Evolutionary conservation across 2,888 invertebrate species (phyloP).

Genomic region (Agriopis aurantiaria): DNA sequence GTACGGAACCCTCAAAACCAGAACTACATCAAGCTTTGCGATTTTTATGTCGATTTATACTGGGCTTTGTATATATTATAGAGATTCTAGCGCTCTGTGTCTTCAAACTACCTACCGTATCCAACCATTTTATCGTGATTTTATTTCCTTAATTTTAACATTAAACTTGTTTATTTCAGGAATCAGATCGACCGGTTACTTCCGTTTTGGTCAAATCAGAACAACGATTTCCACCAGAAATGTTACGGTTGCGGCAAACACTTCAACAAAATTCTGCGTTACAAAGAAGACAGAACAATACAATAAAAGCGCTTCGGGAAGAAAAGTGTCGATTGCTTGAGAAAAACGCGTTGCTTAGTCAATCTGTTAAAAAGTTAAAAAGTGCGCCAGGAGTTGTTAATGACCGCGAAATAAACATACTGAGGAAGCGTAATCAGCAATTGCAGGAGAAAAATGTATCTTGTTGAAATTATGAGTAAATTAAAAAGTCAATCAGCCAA

Average conservation of each 20-base stretch:
- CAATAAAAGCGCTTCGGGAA: background rate
- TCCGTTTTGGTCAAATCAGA: background rate
- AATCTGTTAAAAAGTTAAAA: background rate
- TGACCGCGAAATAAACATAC: background rate
- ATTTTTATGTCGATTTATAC: too few relatives aligned
- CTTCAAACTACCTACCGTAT: too few relatives aligned
- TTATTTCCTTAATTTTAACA: too few relatives aligned
- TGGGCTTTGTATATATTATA: too few relatives aligned
- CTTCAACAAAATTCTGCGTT: background rate
- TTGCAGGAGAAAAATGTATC: background rate
- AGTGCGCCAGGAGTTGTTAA: background rate
- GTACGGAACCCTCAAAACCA: too few relatives aligned
- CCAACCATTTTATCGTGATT: too few relatives aligned
- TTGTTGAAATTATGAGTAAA: background rate
- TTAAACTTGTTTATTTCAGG: background rate
- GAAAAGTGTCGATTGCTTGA: background rate
- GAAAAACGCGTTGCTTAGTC: background rate
- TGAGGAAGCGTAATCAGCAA: background rate
- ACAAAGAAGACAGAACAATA: background rate
- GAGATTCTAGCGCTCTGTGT: too few relatives aligned
- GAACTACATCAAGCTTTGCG: too few relatives aligned
- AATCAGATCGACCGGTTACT: background rate
- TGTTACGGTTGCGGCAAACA: background rate
- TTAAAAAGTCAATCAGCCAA: background rate
- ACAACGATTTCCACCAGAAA: background rate